Percentiles rank a stretch among this genome's conserved stretches.
Conservation (phyloP, 2,797 vertebrate species). For the Semotilus atromaculatus region DNA sequence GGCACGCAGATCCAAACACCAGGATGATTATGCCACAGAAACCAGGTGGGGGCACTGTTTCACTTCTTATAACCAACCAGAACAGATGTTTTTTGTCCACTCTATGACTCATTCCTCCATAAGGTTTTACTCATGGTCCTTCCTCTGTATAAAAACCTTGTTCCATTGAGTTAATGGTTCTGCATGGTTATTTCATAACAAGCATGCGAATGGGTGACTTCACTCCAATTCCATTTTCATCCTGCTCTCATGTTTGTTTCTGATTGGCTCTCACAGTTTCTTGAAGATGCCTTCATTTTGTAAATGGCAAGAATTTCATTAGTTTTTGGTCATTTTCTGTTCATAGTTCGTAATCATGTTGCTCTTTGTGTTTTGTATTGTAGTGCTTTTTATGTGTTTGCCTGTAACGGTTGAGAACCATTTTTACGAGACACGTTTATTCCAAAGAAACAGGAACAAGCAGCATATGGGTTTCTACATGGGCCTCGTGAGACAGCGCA, state of each 20-base stretch:
- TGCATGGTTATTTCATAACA: slow-evolving; percentile 40
- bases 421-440: slow-evolving; percentile 38
- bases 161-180: slow-evolving; percentile 28
- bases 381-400: slow-evolving; percentile 33
- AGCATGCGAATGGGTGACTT: slow-evolving; percentile 36
- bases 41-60: slow-evolving; percentile 88
- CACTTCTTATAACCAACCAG: slow-evolving; percentile 11
- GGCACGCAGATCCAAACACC: slow-evolving; percentile 92
- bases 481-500: slow-evolving; percentile 30
- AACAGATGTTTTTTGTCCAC: not conserved
- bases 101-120: slow-evolving; percentile 51
- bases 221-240: not conserved
- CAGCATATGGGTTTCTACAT: slow-evolving; percentile 38
- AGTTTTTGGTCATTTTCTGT: not conserved
- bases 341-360: not conserved
- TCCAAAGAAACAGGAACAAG: slow-evolving; percentile 18
- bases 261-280: not conserved
- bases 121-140: slow-evolving; percentile 36
- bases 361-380: slow-evolving; percentile 9
- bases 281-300: not conserved
- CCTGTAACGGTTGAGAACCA: slow-evolving; percentile 2
- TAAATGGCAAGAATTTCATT: not conserved
- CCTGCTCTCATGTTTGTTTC: not conserved
- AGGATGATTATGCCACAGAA: slow-evolving; percentile 98
- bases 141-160: slow-evolving; percentile 23